Base-by-base conservation (phyloP, 2,888 invertebrate genomes). In the Coleophora flavipennella region DNA sequence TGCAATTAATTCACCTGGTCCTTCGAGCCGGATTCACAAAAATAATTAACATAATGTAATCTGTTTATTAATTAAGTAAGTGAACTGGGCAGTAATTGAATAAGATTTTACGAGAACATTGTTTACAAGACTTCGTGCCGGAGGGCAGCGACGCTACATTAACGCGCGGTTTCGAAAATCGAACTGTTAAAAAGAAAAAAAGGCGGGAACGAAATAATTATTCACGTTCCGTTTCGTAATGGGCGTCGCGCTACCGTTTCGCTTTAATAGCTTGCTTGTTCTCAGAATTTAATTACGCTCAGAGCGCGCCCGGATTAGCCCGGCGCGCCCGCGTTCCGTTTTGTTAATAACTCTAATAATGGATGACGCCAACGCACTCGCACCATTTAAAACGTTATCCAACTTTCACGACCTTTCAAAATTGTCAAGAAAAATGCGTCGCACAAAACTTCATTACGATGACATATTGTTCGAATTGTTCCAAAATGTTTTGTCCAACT, bases 181-280 rank as follows among this genome's bases (percentile, higher is more conserved):
- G 71, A 77, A 75, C 67, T 67, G 61, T 62, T 63, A 71, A 76
- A 60, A 67, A 66, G 63, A 72, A 72, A 76, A 69, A 76, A 79
- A 73, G 68, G 72, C 72, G 77, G 77, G 78, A 81, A 83, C 81
- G 76, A 84, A 84, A 84, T 83, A 83, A 84, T 84, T 84, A 84
- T 83, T 69, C 77, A 81, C 81, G 81, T 81, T 81, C 79, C 75
- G 76, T 81, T 77, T 74, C 67, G 76, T 80, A 81, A 83, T 84
- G 80, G 71, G 75, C 70, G 73, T 75, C 73, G 76, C 68, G 81
- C 81, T 84, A 84, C 83, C 76, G 83, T 83, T 81, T 76, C 74
- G 75, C 69, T 79, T 78, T 83, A 80, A 78, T 77, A 79, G 77
- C 76, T 68, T 68, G 76, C 80, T 81, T 78, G 80, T 83, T 83